phyloP scores from a whole-genome alignment of 2,888 invertebrate species.

The Cyclophora punctaria region DNA sequence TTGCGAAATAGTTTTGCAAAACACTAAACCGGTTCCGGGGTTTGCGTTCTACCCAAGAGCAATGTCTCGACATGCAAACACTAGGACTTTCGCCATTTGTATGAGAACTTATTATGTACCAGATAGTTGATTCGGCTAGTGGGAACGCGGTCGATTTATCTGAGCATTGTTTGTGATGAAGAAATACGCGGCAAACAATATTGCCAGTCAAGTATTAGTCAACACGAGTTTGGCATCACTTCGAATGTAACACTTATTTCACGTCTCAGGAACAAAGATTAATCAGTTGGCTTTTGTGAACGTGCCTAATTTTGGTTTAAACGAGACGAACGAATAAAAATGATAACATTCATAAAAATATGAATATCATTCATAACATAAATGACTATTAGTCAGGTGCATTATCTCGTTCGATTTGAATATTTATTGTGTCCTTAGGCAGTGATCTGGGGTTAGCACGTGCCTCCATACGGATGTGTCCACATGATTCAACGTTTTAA shows the following conservation, averaged over 20 bases:
- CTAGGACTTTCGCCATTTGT: slow-evolving; percentile 45
- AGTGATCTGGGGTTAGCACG: slow-evolving; percentile 30
- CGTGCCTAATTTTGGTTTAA: slow-evolving; percentile 3
- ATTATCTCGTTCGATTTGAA: slow-evolving; percentile 19
- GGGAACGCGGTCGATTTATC: slow-evolving; percentile 42
- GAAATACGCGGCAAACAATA: slow-evolving; percentile 33
- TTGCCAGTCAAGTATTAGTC: slow-evolving; percentile 28
- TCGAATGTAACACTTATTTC: neutral
- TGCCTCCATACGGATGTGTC: slow-evolving; percentile 42
- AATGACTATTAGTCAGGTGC: slow-evolving; percentile 5
- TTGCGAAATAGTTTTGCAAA: slow-evolving; percentile 60
- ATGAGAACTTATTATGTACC: slow-evolving; percentile 27
- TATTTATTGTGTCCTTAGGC: slow-evolving; percentile 19
- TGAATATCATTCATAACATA: too few species aligned
- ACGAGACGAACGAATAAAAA: neutral
- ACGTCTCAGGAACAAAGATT: too few species aligned
- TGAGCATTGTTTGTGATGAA: slow-evolving; percentile 32
- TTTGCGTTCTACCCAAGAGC: slow-evolving; percentile 22
- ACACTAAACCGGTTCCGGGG: slow-evolving; percentile 52
- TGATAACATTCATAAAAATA: too few species aligned
- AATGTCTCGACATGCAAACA: slow-evolving; percentile 29
- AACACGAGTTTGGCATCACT: slow-evolving; percentile 18
- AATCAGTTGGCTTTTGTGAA: slow-evolving; percentile 1
- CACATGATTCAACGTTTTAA: slow-evolving; percentile 45
- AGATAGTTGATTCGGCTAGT: slow-evolving; percentile 24